phyloP scores from a whole-genome alignment of 2,113 vertebrate genomes.

The Anarhynchus alexandrinus region DNA sequence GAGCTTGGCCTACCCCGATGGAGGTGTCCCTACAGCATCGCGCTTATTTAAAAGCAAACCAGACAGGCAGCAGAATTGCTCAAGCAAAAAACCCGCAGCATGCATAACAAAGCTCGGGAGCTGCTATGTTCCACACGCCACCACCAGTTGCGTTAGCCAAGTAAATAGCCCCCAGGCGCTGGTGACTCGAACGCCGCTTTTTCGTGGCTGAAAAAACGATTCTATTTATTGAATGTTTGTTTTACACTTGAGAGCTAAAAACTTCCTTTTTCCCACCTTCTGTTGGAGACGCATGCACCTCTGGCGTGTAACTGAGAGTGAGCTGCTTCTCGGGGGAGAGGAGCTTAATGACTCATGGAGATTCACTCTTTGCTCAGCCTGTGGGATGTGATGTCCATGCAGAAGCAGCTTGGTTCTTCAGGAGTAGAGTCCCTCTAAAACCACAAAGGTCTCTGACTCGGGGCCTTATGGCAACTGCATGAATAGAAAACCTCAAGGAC shows the following conservation, averaged over 20 bases:
- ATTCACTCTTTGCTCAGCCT: background rate
- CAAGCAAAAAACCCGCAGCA: background rate
- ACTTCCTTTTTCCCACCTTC: background rate
- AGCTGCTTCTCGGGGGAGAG: background rate
- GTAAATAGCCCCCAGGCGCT: background rate
- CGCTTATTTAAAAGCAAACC: background rate
- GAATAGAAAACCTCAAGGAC: background rate
- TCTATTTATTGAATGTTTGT: constrained; percentile 3
- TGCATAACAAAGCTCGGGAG: background rate
- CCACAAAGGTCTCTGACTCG: accelerated
- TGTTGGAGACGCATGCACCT: background rate
- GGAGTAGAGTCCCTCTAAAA: background rate
- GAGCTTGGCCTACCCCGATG: accelerated
- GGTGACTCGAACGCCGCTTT: background rate
- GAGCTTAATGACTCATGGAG: background rate
- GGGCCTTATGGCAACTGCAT: background rate
- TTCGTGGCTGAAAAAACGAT: background rate
- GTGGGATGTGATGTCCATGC: background rate
- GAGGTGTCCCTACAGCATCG: background rate
- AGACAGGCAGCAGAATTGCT: background rate
- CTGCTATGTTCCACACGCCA: background rate
- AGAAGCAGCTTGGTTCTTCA: background rate
- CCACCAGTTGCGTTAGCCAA: background rate
- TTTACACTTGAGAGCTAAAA: background rate
- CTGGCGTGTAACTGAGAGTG: accelerated